A percentile compares a stretch with the other conserved stretches of the same genome.
These are phyloP conservation scores for Rhagologus leucostigma DNA, from an alignment of 2,113 vertebrate genomes.

Conservation along the genomic window DNA sequence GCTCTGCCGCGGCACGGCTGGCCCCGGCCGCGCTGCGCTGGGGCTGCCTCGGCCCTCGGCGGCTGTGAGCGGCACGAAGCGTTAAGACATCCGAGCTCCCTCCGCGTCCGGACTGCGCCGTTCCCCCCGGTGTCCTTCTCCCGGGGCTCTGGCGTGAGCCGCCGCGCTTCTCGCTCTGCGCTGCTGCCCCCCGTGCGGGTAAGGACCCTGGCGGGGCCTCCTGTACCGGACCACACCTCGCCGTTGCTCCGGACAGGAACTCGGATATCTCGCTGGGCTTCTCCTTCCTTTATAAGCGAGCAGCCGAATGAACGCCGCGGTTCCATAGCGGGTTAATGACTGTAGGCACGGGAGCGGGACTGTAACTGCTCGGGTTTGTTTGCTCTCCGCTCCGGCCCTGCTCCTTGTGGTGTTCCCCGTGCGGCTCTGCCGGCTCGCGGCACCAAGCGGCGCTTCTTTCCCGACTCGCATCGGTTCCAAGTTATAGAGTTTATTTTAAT, in stretches of 20 bases:
- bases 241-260: background rate
- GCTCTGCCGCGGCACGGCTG: too few species aligned
- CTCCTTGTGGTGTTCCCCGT: background rate
- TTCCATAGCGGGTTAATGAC: accelerated
- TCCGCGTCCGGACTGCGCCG: background rate
- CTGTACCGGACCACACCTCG: background rate
- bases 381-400: background rate
- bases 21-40: background rate
- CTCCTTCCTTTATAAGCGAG: accelerated
- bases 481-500: background rate
- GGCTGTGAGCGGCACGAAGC: background rate
- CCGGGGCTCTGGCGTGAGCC: background rate
- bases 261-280: background rate
- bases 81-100: background rate
- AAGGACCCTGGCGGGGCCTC: background rate
- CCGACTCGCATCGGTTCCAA: accelerated
- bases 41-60: background rate
- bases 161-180: background rate
- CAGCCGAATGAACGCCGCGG: accelerated
- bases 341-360: accelerated
- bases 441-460: background rate
- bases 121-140: background rate
- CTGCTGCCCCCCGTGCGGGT: accelerated
- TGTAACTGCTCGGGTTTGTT: accelerated
- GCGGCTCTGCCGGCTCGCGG: background rate